These are phyloP conservation scores for Crambe crambe DNA, from an alignment of 37 sponge, comb jelly and placozoan genomes.

Conservation along the genomic window DNA sequence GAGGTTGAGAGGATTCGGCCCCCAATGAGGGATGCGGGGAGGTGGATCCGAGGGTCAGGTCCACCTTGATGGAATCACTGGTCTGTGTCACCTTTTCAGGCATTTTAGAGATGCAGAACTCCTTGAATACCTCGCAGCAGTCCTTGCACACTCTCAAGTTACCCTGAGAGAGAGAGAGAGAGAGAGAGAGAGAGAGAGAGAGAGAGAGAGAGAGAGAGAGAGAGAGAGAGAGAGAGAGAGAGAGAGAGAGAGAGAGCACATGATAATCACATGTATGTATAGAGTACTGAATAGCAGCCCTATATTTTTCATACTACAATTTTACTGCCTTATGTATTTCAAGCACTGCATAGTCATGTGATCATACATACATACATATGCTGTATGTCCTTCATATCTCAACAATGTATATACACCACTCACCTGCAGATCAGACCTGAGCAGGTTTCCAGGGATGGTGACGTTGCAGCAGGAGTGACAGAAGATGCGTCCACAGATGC, in stretches of 20 bases:
- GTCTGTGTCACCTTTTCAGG: not conserved
- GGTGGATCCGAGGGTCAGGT: not conserved
- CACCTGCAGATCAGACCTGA: constrained; percentile 27
- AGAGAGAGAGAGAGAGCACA: no score
- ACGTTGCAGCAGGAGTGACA: constrained; percentile 84
- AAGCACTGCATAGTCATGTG: no score
- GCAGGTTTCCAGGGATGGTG: constrained; percentile 58
- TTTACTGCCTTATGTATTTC: no score
- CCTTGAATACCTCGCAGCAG: constrained; percentile 33
- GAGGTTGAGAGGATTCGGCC: not conserved
- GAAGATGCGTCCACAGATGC: constrained; percentile 95
- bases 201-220: no score
- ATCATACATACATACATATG: no score
- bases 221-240: no score
- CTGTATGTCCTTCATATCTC: no score
- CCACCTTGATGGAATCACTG: not conserved
- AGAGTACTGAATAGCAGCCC: no score
- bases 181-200: no score
- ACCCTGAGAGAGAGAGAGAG: constrained; percentile 22
- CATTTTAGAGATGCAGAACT: not conserved
- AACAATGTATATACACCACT: no score
- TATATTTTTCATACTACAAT: no score
- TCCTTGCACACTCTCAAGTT: constrained; percentile 34
- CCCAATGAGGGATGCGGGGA: not conserved
- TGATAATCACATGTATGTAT: not conserved